Conservation (phyloP, 2,113 vertebrate species). For the Peromyscus leucopus region DNA sequence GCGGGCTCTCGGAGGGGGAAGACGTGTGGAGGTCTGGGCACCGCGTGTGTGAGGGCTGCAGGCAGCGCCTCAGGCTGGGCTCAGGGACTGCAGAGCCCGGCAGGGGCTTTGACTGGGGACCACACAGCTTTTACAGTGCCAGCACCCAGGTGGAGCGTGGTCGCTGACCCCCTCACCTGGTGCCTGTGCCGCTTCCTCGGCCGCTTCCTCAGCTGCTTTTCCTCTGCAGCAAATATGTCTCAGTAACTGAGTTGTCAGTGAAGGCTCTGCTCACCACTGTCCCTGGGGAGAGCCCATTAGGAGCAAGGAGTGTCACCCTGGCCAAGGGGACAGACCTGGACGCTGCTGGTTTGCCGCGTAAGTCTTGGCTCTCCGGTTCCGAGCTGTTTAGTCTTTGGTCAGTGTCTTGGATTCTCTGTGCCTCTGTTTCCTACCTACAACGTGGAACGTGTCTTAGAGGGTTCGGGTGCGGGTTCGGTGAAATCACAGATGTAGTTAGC, state of each 20-base stretch:
- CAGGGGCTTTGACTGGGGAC: not conserved
- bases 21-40: not conserved
- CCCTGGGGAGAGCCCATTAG: not conserved
- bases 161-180: not conserved
- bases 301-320: not conserved
- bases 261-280: not conserved
- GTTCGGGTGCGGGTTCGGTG: rapidly evolving
- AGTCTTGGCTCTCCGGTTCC: not conserved
- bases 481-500: rapidly evolving
- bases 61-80: not conserved
- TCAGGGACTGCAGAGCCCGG: rapidly evolving
- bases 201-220: not conserved
- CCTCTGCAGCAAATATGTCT: rapidly evolving
- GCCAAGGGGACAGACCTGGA: not conserved
- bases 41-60: rapidly evolving
- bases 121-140: rapidly evolving
- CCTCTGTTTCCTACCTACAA: not conserved
- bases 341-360: not conserved
- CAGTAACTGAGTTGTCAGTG: rapidly evolving
- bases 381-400: not conserved
- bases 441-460: rapidly evolving
- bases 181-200: rapidly evolving
- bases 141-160: rapidly evolving
- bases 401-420: not conserved
- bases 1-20: not conserved